Evolutionary conservation across 2,113 vertebrate species (phyloP).

Genomic region (Hydropotes inermis): DNA sequence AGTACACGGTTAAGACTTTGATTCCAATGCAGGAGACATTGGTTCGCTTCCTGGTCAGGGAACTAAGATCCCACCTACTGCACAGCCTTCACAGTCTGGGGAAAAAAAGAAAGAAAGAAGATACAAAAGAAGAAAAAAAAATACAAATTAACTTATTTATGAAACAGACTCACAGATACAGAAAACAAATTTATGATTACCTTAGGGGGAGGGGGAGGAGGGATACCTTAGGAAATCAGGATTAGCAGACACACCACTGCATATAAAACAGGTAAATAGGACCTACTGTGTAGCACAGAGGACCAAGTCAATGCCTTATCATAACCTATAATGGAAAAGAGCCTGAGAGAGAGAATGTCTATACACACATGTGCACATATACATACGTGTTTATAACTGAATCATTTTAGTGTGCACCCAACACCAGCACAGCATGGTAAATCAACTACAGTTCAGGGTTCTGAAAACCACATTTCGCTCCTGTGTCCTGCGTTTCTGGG

Average conservation of each 20-base stretch:
- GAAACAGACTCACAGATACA: not conserved
- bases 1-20: not conserved
- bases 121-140: not conserved
- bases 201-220: not conserved
- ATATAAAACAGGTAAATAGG: not conserved
- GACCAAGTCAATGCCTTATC: too few relatives aligned
- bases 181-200: not conserved
- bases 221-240: not conserved
- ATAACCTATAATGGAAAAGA: not conserved
- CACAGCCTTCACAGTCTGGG: not conserved
- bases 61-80: not conserved
- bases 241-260: not conserved
- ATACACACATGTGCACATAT: accelerated
- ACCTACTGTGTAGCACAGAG: accelerated
- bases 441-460: accelerated
- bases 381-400: accelerated
- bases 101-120: not conserved
- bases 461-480: not conserved
- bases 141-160: not conserved
- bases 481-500: not conserved
- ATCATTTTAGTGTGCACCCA: accelerated
- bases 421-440: not conserved
- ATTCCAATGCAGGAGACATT: not conserved
- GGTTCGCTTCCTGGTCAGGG: not conserved
- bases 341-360: not conserved